Percentiles rank a stretch among this genome's conserved stretches.
These are phyloP conservation scores for Ectemnius continuus DNA, from an alignment of 2,888 invertebrate genomes.

Conservation along the genomic window DNA sequence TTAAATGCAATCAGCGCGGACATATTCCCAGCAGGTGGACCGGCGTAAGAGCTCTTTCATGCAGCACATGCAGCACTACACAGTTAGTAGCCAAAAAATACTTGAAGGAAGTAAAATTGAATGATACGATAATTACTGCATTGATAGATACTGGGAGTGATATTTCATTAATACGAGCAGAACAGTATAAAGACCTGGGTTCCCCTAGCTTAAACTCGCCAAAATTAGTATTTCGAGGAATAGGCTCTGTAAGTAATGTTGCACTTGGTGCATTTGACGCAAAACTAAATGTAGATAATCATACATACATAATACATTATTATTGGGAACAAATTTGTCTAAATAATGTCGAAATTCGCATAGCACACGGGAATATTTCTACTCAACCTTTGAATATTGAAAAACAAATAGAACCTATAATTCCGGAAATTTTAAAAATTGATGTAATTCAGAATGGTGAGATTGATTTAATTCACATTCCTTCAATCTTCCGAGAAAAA, in stretches of 20 bases:
- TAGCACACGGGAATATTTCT: too few species aligned
- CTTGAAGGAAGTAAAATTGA: not conserved
- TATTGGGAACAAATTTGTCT: too few species aligned
- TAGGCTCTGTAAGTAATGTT: not conserved
- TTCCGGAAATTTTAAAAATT: too few species aligned
- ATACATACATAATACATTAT: too few species aligned
- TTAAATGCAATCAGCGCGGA: not conserved
- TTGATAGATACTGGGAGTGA: constrained; percentile 15
- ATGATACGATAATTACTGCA: not conserved
- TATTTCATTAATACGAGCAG: not conserved
- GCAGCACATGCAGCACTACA: not conserved
- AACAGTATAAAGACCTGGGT: not conserved
- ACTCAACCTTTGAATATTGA: too few species aligned
- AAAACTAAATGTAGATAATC: not conserved
- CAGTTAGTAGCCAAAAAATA: not conserved
- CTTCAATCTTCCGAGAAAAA: too few species aligned
- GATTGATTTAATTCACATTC: too few species aligned
- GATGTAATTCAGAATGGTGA: too few species aligned
- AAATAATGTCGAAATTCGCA: too few species aligned
- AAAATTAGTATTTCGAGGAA: constrained; percentile 1
- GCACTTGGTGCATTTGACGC: constrained; percentile 7
- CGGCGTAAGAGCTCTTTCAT: not conserved
- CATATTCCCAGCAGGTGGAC: constrained; percentile 8
- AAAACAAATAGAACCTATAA: too few species aligned
- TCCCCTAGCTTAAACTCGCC: not conserved